Conservation (phyloP, 2,888 invertebrate species). For the Cheilosia impressa region DNA sequence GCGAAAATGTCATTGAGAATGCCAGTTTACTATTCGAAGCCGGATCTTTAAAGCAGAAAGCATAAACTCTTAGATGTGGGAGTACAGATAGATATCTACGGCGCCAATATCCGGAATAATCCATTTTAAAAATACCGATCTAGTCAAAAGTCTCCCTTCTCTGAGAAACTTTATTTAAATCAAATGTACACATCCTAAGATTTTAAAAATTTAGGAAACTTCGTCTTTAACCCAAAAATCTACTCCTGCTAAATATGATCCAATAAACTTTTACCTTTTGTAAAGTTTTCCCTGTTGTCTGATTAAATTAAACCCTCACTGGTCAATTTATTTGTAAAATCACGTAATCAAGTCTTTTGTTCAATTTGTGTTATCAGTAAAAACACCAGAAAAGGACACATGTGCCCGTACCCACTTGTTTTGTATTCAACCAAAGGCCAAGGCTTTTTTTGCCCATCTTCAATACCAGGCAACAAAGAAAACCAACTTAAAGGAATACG, state of each 20-base stretch:
- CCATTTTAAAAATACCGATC: too few species aligned
- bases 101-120: too few species aligned
- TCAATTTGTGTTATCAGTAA: conserved; percentile 32
- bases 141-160: too few species aligned
- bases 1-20: too few species aligned
- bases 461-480: conserved; percentile 16
- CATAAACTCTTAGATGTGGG: too few species aligned
- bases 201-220: too few species aligned
- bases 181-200: too few species aligned
- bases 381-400: conserved; percentile 26
- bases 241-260: neutral
- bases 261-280: neutral
- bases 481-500: conserved; percentile 23
- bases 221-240: too few species aligned
- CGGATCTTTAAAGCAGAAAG: too few species aligned
- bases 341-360: conserved; percentile 47
- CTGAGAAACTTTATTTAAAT: too few species aligned
- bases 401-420: neutral
- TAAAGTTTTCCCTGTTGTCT: neutral
- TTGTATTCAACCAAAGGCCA: conserved; percentile 1
- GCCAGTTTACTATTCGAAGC: too few species aligned
- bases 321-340: conserved; percentile 33
- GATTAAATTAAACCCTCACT: conserved; percentile 19
- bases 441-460: neutral
- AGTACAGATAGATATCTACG: too few species aligned